These are phyloP conservation scores for Syrrhaptes paradoxus DNA, from an alignment of 2,113 vertebrate species.

Conservation along the genomic window DNA sequence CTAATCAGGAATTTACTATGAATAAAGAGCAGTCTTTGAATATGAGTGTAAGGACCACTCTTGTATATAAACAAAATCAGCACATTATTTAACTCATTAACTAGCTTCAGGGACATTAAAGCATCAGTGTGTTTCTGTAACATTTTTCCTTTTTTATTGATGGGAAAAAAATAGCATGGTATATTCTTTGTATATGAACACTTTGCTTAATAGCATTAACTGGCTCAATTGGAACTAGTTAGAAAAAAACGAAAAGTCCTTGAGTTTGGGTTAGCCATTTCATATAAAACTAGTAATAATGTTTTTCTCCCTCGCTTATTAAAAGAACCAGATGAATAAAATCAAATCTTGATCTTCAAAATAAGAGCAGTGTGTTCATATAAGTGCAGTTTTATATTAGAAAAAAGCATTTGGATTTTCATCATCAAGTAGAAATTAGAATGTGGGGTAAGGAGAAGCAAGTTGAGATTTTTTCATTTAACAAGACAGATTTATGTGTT, in stretches of 20 bases:
- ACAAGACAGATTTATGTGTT: neutral
- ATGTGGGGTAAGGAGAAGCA: neutral
- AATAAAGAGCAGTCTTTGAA: neutral
- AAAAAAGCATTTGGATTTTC: neutral
- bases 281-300: neutral
- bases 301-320: neutral
- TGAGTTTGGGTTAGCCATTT: neutral
- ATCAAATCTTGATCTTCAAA: neutral
- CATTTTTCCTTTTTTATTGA: neutral
- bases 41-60: neutral
- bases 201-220: neutral
- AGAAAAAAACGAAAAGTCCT: accelerated
- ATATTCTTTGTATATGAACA: neutral
- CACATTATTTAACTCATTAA: neutral
- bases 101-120: neutral
- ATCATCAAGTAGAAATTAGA: neutral
- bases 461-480: neutral
- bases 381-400: neutral
- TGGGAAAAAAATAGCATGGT: neutral
- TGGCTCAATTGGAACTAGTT: neutral
- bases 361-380: neutral
- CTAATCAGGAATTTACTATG: neutral
- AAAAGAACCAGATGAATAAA: neutral
- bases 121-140: neutral
- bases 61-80: neutral